A percentile compares a stretch with the other conserved stretches of the same genome.
phyloP scores from a whole-genome alignment of 2,888 invertebrate genomes.

The Tenthredo notha region DNA sequence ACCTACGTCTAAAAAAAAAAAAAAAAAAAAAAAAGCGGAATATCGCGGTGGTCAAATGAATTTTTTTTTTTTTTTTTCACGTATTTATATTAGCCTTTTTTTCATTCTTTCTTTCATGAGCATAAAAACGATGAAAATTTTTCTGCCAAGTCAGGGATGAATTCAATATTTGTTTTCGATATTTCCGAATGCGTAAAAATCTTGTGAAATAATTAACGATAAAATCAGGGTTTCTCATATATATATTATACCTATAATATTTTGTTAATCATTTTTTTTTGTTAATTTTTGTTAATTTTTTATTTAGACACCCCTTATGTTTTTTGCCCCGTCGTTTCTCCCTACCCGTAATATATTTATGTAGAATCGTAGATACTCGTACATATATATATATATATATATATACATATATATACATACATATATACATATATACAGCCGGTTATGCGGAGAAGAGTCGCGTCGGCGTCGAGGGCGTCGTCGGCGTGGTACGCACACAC shows the following conservation, averaged over 20 bases:
- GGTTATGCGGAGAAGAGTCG: slow-evolving; percentile 55
- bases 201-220: not conserved
- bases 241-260: not conserved
- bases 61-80: not conserved
- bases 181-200: not conserved
- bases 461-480: slow-evolving; percentile 56
- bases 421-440: slow-evolving; percentile 34
- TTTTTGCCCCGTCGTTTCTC: slow-evolving; percentile 56
- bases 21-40: too few species aligned
- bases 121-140: not conserved
- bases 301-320: slow-evolving; percentile 69
- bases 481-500: slow-evolving; percentile 55
- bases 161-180: not conserved
- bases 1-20: not conserved
- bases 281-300: not conserved
- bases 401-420: slow-evolving; percentile 61
- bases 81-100: not conserved
- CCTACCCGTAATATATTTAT: slow-evolving; percentile 70
- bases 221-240: not conserved
- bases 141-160: not conserved
- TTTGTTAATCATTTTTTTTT: slow-evolving; percentile 55
- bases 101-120: too few species aligned
- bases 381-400: slow-evolving; percentile 65
- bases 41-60: not conserved
- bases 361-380: slow-evolving; percentile 65